Percentiles rank a stretch among this genome's conserved stretches.
Conservation (phyloP, 2,797 vertebrate species). For the Gouania willdenowi region DNA sequence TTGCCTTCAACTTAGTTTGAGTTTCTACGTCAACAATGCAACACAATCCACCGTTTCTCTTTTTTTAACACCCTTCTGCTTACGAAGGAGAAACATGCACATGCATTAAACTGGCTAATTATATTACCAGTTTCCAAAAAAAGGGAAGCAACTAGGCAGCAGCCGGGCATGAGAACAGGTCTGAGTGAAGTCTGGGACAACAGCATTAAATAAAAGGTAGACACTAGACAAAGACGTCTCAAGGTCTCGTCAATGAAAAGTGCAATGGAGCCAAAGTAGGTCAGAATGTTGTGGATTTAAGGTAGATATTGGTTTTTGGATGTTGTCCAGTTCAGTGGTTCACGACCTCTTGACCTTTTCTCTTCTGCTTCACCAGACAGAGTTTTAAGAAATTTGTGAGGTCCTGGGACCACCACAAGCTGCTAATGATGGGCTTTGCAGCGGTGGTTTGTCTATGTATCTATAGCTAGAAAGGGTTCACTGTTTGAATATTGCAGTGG, state of each 20-base stretch:
- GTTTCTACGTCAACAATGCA: too few species aligned
- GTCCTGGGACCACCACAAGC: slow-evolving; percentile 11
- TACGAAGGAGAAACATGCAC: slow-evolving; percentile 7
- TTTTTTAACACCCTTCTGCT: too few species aligned
- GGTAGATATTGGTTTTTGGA: slow-evolving; percentile 45
- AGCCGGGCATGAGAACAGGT: slow-evolving; percentile 9
- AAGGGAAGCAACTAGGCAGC: slow-evolving; percentile 7
- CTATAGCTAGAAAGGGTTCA: too few species aligned
- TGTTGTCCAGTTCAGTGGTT: slow-evolving; percentile 37
- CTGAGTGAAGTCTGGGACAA: slow-evolving; percentile 9
- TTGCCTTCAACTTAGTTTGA: too few species aligned
- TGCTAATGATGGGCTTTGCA: slow-evolving; percentile 15
- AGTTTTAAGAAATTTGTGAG: neutral
- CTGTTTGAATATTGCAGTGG: too few species aligned
- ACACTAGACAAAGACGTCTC: neutral
- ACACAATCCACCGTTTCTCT: too few species aligned
- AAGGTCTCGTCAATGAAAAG: neutral
- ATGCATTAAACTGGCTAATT: slow-evolving; percentile 45
- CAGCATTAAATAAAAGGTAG: neutral
- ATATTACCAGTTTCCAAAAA: slow-evolving; percentile 43
- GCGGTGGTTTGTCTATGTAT: too few species aligned
- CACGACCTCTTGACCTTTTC: slow-evolving; percentile 26
- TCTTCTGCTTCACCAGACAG: slow-evolving; percentile 15
- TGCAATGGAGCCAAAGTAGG: slow-evolving; percentile 29
- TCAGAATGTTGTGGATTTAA: slow-evolving; percentile 41